Base-by-base conservation (phyloP, 2,113 vertebrate species). In the Engraulis encrasicolus region DNA sequence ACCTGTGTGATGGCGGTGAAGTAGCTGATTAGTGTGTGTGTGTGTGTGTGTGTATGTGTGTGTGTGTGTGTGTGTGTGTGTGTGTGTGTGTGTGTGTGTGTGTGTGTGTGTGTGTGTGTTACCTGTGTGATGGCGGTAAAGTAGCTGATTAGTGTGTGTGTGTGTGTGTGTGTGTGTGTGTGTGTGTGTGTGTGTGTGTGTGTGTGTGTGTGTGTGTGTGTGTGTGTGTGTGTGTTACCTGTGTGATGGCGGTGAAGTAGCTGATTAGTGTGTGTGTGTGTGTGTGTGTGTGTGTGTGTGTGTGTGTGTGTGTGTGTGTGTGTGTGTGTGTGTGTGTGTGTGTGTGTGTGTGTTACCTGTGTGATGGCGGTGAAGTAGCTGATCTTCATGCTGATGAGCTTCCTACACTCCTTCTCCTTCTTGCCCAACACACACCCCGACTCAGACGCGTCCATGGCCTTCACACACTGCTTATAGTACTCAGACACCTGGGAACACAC, bases 361-460 rank as follows among this genome's bases (percentile, higher is more conserved):
- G 97, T 97, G 20, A 99, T 95, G 0, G 98, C 93, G 0, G 97
- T 97, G 1, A 99, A 99, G 83, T 99, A 99, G 86, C 96, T 98
- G 85, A 98, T 99, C 89, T 99, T 99, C 97, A 99, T 99, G 45
- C 96, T 97, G 1, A 99, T 96, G 83, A 99, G 93, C 48, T 99
- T 99, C 93, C 97, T 99, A 98, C 98, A 99, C 86, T 99, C 98
- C 87, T 99, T 99, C 94, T 99, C 98, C 85, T 98, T 97, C 88
- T 98, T 98, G 15, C 98, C 98, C 86, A 99, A 93, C 88, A 98
- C 95, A 0, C 97, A 96, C 45, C 97, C 97, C 0, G 97, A 98
- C 61, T 98, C 98, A 0, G 97, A 97, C 91, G 96, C 97, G 83
- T 99, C 98, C 94, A 99, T 86, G 0, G 97, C 96, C 54, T 97